A percentile compares a stretch with the other conserved stretches of the same genome.
Conservation (phyloP, 2,113 vertebrate species). For the Gopherus flavomarginatus region DNA sequence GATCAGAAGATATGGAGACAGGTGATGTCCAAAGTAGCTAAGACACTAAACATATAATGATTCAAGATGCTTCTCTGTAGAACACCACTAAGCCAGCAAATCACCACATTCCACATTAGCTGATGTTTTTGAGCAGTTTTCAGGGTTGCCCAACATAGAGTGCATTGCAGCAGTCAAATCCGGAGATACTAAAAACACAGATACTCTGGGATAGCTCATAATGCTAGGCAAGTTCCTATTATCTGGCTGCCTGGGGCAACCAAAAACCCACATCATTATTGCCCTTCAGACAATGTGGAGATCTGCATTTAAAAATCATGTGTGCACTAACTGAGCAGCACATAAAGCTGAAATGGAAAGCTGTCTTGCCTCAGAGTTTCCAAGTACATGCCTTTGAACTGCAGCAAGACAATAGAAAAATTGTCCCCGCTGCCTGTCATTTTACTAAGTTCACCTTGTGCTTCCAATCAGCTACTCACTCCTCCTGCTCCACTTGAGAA, state of each 20-base stretch:
- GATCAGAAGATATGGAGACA: neutral
- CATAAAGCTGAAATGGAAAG: conserved; percentile 56
- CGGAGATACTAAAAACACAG: conserved; percentile 40
- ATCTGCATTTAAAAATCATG: conserved; percentile 51
- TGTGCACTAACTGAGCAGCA: conserved; percentile 26
- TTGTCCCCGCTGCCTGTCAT: neutral
- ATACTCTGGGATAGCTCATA: conserved; percentile 60
- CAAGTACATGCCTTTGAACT: conserved; percentile 37
- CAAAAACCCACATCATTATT: conserved; percentile 64
- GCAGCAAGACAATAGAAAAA: neutral
- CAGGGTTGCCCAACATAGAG: neutral
- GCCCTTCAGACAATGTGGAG: conserved; percentile 69
- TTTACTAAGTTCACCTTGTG: neutral
- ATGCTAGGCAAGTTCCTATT: conserved; percentile 66
- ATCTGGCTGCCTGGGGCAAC: conserved; percentile 67
- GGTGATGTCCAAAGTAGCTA: neutral
- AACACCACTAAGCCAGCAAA: neutral
- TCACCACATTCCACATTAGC: neutral
- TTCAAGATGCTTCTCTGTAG: accelerated
- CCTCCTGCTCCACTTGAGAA: neutral
- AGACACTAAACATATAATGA: neutral
- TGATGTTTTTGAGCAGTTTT: neutral
- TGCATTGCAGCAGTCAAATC: conserved; percentile 32
- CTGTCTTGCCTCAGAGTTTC: conserved; percentile 54
- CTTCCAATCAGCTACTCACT: neutral